Base-by-base conservation (phyloP, 2,797 vertebrate genomes). In the Sebastes elongatus region DNA sequence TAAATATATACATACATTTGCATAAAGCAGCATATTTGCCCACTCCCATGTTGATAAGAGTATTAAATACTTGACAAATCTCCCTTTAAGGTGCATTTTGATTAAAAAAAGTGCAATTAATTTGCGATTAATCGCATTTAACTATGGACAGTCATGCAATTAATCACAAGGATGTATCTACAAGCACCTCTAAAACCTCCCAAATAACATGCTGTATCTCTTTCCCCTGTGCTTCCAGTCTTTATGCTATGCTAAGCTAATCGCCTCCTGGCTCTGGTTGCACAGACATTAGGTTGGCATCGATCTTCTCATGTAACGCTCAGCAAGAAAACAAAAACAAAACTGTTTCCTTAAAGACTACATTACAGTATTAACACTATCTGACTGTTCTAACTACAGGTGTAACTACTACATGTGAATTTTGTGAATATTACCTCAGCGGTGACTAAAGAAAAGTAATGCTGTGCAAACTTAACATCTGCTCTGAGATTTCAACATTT, bases 381-480 rank as follows among this genome's bases (percentile, higher is more conserved):
- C 0, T 42, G 38, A 42, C 38, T 42, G 38, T 42, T 42, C 38
- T 42, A 42, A 42, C 38, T 42, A 6, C 14, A 42, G 38, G 38
- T 42, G 6, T 42, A 27, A 27, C 27, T 5, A 27, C 27, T 27
- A 27, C 22, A 66, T 6, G 10, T 7, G 4, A 4, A 20, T 60
- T 56, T 16, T 53, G 38, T 46, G 13, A 42, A 32, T 55, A 25
- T 56, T 5, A 20, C 22, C 30, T 35, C 33, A 13, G 46, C 18
- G 16, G 25, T 2, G 18, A 56, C 16, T 60, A 1, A 42, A 73
- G 3, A 38, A 18, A 66, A 56, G 7, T 46, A 2, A 23, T 57
- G 72, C 25, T 60, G 25, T 59, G 11, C 27, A 76, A 78, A 25
- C 30, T 56, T 52, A 25, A 27, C 35, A 53, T 83, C 69, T 74